Conservation (phyloP, 2,888 invertebrate species). For the Cerceris rybyensis region DNA sequence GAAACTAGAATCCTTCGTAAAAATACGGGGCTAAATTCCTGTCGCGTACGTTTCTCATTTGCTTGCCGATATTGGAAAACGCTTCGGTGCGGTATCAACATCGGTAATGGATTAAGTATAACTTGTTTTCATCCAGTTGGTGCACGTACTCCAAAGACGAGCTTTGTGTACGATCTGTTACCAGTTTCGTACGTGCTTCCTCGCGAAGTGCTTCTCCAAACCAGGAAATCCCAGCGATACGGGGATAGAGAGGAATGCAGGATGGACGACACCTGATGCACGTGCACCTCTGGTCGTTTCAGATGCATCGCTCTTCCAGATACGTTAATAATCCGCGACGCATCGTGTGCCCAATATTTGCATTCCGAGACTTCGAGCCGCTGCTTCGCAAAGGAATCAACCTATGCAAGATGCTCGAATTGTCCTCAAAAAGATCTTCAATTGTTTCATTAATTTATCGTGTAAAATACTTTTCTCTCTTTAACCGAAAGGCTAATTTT, state of each 20-base stretch:
- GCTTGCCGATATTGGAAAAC: constrained; percentile 6
- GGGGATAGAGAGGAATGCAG: background rate
- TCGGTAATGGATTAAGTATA: constrained; percentile 21
- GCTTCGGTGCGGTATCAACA: constrained; percentile 12
- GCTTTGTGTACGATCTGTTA: constrained; percentile 4
- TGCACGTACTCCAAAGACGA: constrained; percentile 16
- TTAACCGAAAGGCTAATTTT: too few species aligned
- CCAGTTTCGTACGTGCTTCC: constrained; percentile 16
- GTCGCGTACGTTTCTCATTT: background rate
- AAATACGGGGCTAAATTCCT: background rate
- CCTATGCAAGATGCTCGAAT: too few species aligned
- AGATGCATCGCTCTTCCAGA: constrained; percentile 16
- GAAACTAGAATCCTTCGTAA: background rate
- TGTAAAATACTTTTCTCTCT: too few species aligned
- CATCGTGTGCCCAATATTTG: constrained; percentile 25
- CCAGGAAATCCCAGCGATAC: constrained; percentile 21
- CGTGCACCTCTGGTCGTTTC: constrained; percentile 13
- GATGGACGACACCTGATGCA: constrained; percentile 49
- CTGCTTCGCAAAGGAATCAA: constrained; percentile 32
- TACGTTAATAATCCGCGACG: constrained; percentile 49
- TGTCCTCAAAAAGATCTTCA: too few species aligned
- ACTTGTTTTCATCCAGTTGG: constrained; percentile 12
- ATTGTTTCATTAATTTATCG: too few species aligned
- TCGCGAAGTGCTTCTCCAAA: background rate
- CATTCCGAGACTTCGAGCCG: constrained; percentile 40